Conservation (phyloP, 2,113 vertebrate species). For the Nycticebus coucang region DNA sequence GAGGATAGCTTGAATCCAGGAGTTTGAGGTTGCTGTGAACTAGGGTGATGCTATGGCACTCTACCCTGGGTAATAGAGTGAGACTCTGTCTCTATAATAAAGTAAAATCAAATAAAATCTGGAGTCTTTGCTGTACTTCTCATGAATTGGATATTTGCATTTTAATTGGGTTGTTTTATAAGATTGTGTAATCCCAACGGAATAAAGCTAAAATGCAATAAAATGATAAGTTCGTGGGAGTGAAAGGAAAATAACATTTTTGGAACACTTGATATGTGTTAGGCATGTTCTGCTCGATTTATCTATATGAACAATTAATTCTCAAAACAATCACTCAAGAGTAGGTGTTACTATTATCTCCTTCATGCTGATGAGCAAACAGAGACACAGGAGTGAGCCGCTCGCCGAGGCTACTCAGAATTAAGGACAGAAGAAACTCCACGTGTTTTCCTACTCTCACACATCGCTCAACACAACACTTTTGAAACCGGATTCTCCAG, state of each 20-base stretch:
- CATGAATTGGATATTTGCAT: not conserved
- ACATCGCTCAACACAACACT: not conserved
- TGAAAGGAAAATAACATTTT: constrained; percentile 9
- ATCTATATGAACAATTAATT: not conserved
- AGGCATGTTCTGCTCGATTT: not conserved
- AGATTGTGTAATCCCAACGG: not conserved
- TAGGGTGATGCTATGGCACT: too few species aligned
- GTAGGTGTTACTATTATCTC: not conserved
- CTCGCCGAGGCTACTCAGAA: not conserved
- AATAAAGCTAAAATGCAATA: not conserved
- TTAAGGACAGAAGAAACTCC: not conserved
- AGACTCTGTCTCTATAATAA: too few species aligned
- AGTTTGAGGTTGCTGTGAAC: too few species aligned
- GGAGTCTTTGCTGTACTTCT: not conserved
- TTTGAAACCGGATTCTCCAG: not conserved
- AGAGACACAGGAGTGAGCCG: not conserved
- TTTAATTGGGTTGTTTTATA: not conserved
- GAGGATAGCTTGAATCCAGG: too few species aligned
- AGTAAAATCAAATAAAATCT: not conserved
- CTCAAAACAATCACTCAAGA: not conserved
- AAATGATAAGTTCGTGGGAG: not conserved
- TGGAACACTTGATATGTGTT: not conserved
- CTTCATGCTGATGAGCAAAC: not conserved
- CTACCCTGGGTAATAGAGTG: too few species aligned
- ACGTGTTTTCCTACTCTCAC: not conserved